Evolutionary conservation across 2,113 vertebrate genomes (phyloP).

Genomic region (Crotalus viridis): DNA sequence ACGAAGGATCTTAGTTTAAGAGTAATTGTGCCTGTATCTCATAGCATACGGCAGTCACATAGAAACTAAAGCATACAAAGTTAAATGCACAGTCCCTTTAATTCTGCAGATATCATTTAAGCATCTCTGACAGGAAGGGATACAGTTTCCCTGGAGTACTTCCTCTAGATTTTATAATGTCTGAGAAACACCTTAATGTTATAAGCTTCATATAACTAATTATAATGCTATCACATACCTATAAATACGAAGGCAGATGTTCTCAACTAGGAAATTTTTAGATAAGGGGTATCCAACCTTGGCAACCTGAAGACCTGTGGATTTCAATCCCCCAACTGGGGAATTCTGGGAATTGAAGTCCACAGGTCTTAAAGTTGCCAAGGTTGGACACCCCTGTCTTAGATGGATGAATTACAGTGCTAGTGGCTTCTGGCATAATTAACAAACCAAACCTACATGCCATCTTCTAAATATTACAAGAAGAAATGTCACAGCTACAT

Average conservation of each 20-base stretch:
- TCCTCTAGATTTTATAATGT: background rate
- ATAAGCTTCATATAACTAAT: background rate
- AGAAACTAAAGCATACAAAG: background rate
- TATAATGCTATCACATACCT: background rate
- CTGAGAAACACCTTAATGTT: background rate
- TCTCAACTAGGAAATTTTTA: background rate
- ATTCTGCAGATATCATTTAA: background rate
- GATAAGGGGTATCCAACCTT: background rate
- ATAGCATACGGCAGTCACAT: background rate
- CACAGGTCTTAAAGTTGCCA: background rate
- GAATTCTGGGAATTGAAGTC: background rate
- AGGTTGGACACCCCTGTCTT: background rate
- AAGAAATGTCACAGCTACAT: background rate
- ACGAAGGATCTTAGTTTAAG: background rate
- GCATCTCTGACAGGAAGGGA: background rate
- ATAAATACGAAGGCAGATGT: slow-evolving; percentile 7
- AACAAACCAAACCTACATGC: background rate
- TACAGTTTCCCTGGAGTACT: background rate
- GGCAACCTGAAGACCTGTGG: background rate
- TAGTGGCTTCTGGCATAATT: background rate
- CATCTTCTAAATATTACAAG: background rate
- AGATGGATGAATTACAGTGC: background rate
- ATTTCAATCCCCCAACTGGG: background rate
- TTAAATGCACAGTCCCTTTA: background rate
- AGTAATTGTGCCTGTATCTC: background rate